Conservation (phyloP, 2,888 invertebrate genomes). For the Vesta saturnalis region DNA sequence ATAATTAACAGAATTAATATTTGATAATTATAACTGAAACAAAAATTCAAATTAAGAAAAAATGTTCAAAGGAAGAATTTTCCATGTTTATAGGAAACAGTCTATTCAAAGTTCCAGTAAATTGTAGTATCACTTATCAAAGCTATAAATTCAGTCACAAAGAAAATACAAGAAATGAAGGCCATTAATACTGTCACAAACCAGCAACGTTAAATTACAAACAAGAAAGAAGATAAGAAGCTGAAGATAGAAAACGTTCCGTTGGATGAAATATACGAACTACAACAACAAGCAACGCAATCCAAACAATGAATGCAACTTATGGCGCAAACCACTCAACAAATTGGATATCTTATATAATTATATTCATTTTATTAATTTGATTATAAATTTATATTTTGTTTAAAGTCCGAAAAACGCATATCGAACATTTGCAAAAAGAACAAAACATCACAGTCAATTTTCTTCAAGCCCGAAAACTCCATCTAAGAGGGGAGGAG, state of each 20-base stretch:
- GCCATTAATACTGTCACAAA: neutral
- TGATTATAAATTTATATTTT: neutral
- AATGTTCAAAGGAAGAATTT: neutral
- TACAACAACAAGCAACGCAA: neutral
- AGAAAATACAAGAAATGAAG: neutral
- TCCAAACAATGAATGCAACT: neutral
- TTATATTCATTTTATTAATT: too few relatives aligned
- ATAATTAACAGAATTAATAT: neutral
- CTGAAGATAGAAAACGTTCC: neutral
- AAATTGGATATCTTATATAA: too few relatives aligned
- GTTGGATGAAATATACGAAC: neutral
- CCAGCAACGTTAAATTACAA: too few relatives aligned
- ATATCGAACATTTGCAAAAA: neutral
- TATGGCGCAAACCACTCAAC: too few relatives aligned
- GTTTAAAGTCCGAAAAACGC: neutral
- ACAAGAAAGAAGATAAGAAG: too few relatives aligned
- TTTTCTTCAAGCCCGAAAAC: neutral
- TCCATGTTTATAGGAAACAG: neutral
- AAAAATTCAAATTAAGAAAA: too few relatives aligned
- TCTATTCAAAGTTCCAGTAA: too few relatives aligned
- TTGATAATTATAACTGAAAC: neutral
- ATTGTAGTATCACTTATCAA: neutral
- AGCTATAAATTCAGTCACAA: neutral
- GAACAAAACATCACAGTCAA: neutral
- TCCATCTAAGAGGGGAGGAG: neutral